Evolutionary conservation across 1,140 invertebrate genomes (phyloP).

Genomic region (Chrysopa pallens): DNA sequence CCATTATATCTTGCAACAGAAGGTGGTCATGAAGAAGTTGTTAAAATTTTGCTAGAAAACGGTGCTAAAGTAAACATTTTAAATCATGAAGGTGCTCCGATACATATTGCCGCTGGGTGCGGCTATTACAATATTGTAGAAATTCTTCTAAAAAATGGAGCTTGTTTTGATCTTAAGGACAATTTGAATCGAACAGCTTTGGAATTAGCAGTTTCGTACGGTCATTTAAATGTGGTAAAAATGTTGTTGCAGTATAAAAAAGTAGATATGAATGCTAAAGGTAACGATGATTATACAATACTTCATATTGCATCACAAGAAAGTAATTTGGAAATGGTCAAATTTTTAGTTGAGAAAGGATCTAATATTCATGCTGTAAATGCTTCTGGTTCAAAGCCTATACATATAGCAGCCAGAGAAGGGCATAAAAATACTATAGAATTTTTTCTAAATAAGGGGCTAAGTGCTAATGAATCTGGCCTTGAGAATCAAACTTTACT

Average conservation of each 20-base stretch:
- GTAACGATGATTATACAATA: conserved; percentile 11
- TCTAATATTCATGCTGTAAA: conserved; percentile 20
- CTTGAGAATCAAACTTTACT: conserved; percentile 2
- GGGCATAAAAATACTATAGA: neutral
- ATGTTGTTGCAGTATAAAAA: too few species aligned
- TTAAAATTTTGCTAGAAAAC: conserved; percentile 6
- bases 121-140: conserved; percentile 3
- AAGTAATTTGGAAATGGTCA: conserved; percentile 15
- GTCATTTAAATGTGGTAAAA: too few species aligned
- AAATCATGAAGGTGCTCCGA: conserved; percentile 4
- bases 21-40: conserved; percentile 4
- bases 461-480: conserved; percentile 1
- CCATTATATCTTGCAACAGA: conserved; percentile 3
- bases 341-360: conserved; percentile 24
- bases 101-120: conserved; percentile 5
- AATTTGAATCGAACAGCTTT: too few species aligned
- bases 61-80: conserved; percentile 6
- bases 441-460: conserved; percentile 1
- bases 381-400: neutral
- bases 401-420: conserved; percentile 4
- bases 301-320: conserved; percentile 25
- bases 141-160: conserved; percentile 7
- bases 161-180: conserved; percentile 1
- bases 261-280: conserved; percentile 3
- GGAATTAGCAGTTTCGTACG: too few species aligned